Evolutionary conservation across 2,113 vertebrate genomes (phyloP).

Genomic region (Oostethus manadensis): DNA sequence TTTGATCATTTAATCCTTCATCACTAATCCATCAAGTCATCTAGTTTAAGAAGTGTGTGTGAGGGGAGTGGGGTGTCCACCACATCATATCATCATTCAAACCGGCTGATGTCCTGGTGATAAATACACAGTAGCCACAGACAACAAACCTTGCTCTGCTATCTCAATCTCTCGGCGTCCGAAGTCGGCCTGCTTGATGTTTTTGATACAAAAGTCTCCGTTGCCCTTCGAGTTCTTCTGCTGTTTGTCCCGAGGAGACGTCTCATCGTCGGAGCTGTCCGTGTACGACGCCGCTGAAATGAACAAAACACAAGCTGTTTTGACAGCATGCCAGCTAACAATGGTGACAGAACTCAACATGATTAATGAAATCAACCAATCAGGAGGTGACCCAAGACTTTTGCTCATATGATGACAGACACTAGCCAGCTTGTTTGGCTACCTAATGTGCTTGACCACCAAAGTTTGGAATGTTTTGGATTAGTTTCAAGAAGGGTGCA

Average conservation of each 20-base stretch:
- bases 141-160: conserved; percentile 84
- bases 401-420: not conserved
- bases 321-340: not conserved
- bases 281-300: conserved; percentile 92
- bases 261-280: conserved; percentile 97
- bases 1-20: conserved; percentile 32
- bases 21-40: conserved; percentile 15
- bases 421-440: too few relatives aligned
- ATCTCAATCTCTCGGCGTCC: conserved; percentile 97
- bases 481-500: too few relatives aligned
- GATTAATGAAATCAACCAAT: not conserved
- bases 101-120: not conserved
- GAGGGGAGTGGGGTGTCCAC: too few relatives aligned
- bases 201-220: conserved; percentile 96
- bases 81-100: too few relatives aligned
- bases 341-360: not conserved
- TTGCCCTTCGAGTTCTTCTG: conserved; percentile 96
- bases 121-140: not conserved
- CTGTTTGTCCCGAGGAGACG: conserved; percentile 94
- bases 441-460: too few relatives aligned
- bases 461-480: too few relatives aligned
- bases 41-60: conserved; percentile 13
- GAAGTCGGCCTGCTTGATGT: conserved; percentile 96
- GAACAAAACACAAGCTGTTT: not conserved
- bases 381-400: not conserved